phyloP scores from a whole-genome alignment of 1,140 invertebrate species.

The Campoletis sonorensis region DNA sequence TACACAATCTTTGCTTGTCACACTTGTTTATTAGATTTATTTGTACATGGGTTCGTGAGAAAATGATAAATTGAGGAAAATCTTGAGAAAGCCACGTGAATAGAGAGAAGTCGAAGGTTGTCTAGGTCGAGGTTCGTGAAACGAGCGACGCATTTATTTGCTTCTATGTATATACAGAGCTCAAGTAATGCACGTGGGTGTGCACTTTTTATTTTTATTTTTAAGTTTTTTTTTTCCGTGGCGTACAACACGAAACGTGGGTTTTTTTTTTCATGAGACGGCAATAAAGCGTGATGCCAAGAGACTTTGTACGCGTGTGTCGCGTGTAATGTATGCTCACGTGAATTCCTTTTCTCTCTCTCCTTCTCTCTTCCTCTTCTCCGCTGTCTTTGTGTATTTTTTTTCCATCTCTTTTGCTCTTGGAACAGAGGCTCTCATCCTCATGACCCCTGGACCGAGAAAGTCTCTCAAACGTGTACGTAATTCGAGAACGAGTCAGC shows the following conservation, averaged over 20 bases:
- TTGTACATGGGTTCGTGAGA: no score
- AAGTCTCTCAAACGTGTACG: background rate
- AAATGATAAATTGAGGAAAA: no score
- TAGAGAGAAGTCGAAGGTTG: slow-evolving; percentile 27
- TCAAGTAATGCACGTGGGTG: slow-evolving; percentile 19
- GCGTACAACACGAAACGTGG: background rate
- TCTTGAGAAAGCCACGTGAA: background rate
- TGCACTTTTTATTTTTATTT: slow-evolving; percentile 24
- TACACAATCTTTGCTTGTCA: no score
- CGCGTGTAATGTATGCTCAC: slow-evolving; percentile 30
- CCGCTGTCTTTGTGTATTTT: no score
- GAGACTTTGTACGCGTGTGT: slow-evolving; percentile 14
- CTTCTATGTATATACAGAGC: slow-evolving; percentile 20
- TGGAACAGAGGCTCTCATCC: slow-evolving; percentile 12
- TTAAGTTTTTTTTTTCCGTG: background rate
- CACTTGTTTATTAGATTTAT: no score
- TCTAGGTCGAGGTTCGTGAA: slow-evolving; percentile 41
- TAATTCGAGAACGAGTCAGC: no score
- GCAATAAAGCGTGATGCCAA: slow-evolving; percentile 30
- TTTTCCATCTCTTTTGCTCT: no score
- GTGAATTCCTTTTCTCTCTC: background rate
- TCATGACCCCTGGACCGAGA: slow-evolving; percentile 19
- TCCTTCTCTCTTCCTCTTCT: no score
- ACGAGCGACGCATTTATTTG: slow-evolving; percentile 27
- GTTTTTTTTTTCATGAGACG: slow-evolving; percentile 13